A percentile compares a stretch with the other conserved stretches of the same genome.
phyloP scores from a whole-genome alignment of 2,797 vertebrate genomes.

The Esox masquinongy region DNA sequence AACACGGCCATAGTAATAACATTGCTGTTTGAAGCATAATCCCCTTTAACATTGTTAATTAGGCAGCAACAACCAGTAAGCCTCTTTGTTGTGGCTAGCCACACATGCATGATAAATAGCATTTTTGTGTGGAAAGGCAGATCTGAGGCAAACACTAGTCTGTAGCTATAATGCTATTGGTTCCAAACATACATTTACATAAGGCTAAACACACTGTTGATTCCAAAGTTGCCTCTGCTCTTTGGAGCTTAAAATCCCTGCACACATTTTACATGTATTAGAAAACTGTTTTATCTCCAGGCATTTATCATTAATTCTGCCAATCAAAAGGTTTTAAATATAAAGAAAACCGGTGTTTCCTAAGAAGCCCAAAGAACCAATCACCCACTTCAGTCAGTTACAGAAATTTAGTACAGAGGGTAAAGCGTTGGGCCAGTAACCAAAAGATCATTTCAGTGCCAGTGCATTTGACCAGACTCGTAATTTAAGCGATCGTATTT shows the following conservation, averaged over 20 bases:
- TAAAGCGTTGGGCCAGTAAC: too few relatives aligned
- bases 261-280: neutral
- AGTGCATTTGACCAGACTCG: too few relatives aligned
- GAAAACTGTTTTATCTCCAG: neutral
- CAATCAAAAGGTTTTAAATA: neutral
- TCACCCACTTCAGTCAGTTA: too few relatives aligned
- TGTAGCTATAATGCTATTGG: neutral
- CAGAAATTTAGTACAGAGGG: too few relatives aligned
- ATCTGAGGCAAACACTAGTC: conserved; percentile 53
- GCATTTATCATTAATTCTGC: neutral
- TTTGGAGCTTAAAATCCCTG: too few relatives aligned
- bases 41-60: conserved; percentile 76
- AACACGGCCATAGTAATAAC: conserved; percentile 40
- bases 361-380: too few relatives aligned
- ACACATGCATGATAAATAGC: conserved; percentile 57
- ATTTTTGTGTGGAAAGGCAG: conserved; percentile 52
- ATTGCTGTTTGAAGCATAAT: conserved; percentile 72
- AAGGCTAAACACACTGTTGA: neutral
- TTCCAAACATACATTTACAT: conserved; percentile 7
- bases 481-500: too few relatives aligned
- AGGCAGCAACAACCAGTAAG: conserved; percentile 71
- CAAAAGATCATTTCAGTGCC: too few relatives aligned
- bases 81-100: conserved; percentile 66
- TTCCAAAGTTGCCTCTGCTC: neutral
- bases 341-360: neutral